Evolutionary conservation across 2,797 vertebrate genomes (phyloP), one percentile per base, ranked within the genome.

Genomic region (Triplophysa bombifrons): DNA sequence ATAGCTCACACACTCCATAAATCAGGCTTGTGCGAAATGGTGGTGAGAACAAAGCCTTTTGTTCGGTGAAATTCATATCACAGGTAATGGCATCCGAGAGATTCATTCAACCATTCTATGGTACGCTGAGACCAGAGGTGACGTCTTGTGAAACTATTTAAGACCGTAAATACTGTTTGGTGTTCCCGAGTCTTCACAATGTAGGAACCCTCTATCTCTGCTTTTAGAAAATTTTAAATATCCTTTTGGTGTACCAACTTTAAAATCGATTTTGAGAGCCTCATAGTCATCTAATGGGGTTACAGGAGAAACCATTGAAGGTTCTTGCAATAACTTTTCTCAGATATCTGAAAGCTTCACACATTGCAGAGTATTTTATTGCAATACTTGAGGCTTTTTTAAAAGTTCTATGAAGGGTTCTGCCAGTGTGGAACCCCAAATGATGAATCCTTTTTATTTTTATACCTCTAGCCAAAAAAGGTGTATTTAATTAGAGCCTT

Each of bases 71-170:
- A 34, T 11, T 76, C 38, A 48, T 60, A 48, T 75, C 48, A 55
- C n/a, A 25, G 56, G 17, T 56, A 25, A 38, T 25, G 51, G 13
- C 10, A 46, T 27, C 11, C 48, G 53, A 68, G 53, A 48, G 41
- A 60, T 58, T 69, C 9, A 69, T 76, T 46, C 67, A 58, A 56
- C 51, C 16, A 30, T 76, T 56, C 12, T 12, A 44, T 46, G 34
- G 0, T 63, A 16, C 17, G 22, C 3, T n/a, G 38, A 67, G 38
- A 76, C 27, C 61, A 55, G 63, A 75, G 53, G 38, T 27, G 1
- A 66, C 7, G 30, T 41, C 25, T 64, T 76, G 63, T 7, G 10
- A 44, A 65, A 1, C 25, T 38, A 38, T 38, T 38, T 38, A 38
- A 44, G 7, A 22, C 11, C 12, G 55, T 22, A 56, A 56, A 22